Conservation (phyloP, 92 coral and sea anemone genomes). For the Siderastrea siderea region DNA sequence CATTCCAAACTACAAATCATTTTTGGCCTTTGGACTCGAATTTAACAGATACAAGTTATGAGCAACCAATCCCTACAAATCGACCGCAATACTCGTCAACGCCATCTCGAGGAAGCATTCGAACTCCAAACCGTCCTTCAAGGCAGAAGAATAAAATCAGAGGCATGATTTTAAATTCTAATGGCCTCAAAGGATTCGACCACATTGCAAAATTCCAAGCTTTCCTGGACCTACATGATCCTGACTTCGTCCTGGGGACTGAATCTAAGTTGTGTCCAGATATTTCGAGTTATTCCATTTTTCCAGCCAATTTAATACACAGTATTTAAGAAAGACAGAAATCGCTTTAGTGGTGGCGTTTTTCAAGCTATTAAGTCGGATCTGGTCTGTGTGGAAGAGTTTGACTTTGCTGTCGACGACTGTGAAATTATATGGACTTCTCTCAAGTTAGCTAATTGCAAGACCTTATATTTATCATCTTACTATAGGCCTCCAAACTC, state of each 20-base stretch:
- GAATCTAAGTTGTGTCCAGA: conserved; percentile 38
- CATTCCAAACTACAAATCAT: too few species aligned
- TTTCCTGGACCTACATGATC: too few species aligned
- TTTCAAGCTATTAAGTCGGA: conserved; percentile 28
- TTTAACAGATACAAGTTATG: too few species aligned
- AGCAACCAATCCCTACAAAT: too few species aligned
- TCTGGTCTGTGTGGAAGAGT: not conserved
- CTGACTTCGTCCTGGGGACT: conserved; percentile 20
- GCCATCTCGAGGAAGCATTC: too few species aligned
- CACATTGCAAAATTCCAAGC: too few species aligned
- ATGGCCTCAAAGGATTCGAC: too few species aligned
- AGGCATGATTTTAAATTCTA: too few species aligned
- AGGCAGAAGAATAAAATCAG: too few species aligned
- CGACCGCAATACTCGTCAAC: too few species aligned
- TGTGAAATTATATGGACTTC: conserved; percentile 63
- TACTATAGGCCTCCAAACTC: conserved; percentile 67
- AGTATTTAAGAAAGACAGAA: conserved; percentile 48
- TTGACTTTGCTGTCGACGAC: not conserved
- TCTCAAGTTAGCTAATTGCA: conserved; percentile 31
- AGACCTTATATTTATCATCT: conserved; percentile 36
- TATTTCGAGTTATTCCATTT: conserved; percentile 33
- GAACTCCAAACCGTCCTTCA: too few species aligned
- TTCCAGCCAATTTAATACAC: conserved; percentile 26
- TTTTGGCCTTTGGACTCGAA: too few species aligned
- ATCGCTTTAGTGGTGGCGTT: conserved; percentile 34